Evolutionary conservation across 2,797 vertebrate species (phyloP).

Genomic region (Spea hammondii): DNA sequence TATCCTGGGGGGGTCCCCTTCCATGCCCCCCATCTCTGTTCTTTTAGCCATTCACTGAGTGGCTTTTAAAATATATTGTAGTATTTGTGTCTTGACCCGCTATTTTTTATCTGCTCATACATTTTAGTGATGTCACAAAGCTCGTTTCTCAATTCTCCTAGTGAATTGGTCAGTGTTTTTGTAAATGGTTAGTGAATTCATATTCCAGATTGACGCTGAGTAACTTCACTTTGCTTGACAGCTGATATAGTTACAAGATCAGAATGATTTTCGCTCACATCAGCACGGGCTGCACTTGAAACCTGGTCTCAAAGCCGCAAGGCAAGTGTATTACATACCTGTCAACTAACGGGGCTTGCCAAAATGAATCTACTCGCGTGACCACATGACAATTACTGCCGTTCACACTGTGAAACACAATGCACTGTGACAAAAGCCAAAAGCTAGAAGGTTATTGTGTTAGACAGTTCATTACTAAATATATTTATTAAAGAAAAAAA

Average conservation of each 20-base stretch:
- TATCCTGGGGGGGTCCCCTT: too few relatives aligned
- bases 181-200: constrained; percentile 57
- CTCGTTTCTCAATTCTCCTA: neutral
- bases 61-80: too few relatives aligned
- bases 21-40: too few relatives aligned
- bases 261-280: constrained; percentile 63
- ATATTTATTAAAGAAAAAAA: constrained; percentile 58
- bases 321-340: constrained; percentile 59
- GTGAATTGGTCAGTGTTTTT: constrained; percentile 53
- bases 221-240: constrained; percentile 57
- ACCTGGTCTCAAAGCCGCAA: constrained; percentile 59
- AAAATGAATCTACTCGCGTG: constrained; percentile 62
- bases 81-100: too few relatives aligned
- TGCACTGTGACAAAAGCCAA: constrained; percentile 62
- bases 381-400: constrained; percentile 58
- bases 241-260: constrained; percentile 56
- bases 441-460: constrained; percentile 56
- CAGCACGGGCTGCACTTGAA: constrained; percentile 59
- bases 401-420: constrained; percentile 57
- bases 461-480: constrained; percentile 61
- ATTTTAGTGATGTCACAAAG: too few relatives aligned
- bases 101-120: too few relatives aligned
- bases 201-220: constrained; percentile 40
- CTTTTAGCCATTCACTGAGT: too few relatives aligned
- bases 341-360: constrained; percentile 62